Percentiles rank a stretch among this genome's conserved stretches.
Evolutionary conservation across 2,113 vertebrate species (phyloP).

Genomic region (Craseonycteris thonglongyai): DNA sequence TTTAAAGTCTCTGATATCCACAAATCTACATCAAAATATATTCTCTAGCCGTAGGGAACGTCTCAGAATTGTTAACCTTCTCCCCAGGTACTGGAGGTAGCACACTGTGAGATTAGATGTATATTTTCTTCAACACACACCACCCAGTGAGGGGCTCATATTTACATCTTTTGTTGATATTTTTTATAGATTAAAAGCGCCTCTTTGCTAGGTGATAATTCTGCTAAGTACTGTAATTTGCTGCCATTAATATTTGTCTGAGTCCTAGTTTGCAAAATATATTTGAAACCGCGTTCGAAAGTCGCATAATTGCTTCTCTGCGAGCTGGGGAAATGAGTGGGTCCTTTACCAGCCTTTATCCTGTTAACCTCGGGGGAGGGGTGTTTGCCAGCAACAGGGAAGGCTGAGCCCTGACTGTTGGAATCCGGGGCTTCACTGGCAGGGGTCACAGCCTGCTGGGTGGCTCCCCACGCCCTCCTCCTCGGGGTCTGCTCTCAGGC

Average conservation of each 20-base stretch:
- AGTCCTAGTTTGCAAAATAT: constrained; percentile 88
- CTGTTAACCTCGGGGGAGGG: constrained; percentile 84
- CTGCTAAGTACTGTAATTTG: constrained; percentile 90
- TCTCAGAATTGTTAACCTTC: constrained; percentile 87
- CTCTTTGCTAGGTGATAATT: constrained; percentile 89
- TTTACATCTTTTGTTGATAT: constrained; percentile 90
- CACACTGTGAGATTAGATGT: constrained; percentile 89
- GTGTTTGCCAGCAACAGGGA: constrained; percentile 73
- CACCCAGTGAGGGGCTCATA: constrained; percentile 86
- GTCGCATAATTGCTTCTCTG: constrained; percentile 87
- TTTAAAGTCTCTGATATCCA: constrained; percentile 84
- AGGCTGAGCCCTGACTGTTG: constrained; percentile 72
- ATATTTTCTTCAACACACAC: constrained; percentile 87
- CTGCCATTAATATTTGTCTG: constrained; percentile 90
- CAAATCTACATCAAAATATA: constrained; percentile 86
- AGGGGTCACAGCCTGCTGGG: constrained; percentile 61
- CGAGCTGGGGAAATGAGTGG: constrained; percentile 82
- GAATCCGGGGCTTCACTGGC: constrained; percentile 73
- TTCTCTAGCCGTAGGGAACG: constrained; percentile 82
- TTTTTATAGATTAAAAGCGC: constrained; percentile 89
- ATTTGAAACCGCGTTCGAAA: constrained; percentile 86
- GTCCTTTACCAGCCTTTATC: constrained; percentile 86
- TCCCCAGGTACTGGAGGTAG: constrained; percentile 83
- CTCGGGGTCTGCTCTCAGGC: constrained; percentile 2
- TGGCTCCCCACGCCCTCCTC: constrained; percentile 46